These are phyloP conservation scores for Mythimna impura DNA, from an alignment of 2,888 invertebrate genomes.

Conservation along the genomic window DNA sequence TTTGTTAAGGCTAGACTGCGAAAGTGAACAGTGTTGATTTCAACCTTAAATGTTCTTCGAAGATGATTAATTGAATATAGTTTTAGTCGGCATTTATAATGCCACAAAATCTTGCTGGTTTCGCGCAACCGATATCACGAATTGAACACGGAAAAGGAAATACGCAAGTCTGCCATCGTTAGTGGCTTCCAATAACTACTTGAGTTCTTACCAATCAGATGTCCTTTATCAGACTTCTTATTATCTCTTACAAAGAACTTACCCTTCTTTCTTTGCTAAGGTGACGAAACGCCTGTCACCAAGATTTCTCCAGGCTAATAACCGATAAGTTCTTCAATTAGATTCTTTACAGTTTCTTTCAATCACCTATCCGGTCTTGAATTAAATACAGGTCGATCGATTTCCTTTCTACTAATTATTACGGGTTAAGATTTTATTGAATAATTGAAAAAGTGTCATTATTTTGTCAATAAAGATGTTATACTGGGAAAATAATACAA, in stretches of 20 bases:
- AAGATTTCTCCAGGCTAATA: background rate
- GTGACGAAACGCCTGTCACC: background rate
- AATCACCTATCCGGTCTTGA: too few species aligned
- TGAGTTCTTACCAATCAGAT: too few species aligned
- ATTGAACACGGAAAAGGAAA: background rate
- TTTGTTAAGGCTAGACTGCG: conserved; percentile 11
- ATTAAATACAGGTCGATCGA: background rate
- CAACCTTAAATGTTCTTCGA: background rate
- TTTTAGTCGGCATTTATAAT: background rate
- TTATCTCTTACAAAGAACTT: too few species aligned
- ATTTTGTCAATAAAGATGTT: background rate
- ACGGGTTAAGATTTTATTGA: background rate
- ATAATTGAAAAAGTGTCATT: background rate
- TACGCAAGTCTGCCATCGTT: too few species aligned
- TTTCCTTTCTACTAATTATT: background rate
- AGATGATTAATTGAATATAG: background rate
- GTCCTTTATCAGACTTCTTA: too few species aligned
- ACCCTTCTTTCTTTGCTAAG: too few species aligned
- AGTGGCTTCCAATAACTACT: too few species aligned
- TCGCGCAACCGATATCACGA: background rate
- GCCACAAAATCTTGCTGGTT: background rate
- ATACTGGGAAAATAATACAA: conserved; percentile 70
- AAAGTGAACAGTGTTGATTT: background rate
- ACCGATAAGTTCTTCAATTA: background rate
- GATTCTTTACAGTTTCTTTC: background rate